Base-by-base conservation (phyloP, 2,888 invertebrate species). In the Macrosiphum euphorbiae region DNA sequence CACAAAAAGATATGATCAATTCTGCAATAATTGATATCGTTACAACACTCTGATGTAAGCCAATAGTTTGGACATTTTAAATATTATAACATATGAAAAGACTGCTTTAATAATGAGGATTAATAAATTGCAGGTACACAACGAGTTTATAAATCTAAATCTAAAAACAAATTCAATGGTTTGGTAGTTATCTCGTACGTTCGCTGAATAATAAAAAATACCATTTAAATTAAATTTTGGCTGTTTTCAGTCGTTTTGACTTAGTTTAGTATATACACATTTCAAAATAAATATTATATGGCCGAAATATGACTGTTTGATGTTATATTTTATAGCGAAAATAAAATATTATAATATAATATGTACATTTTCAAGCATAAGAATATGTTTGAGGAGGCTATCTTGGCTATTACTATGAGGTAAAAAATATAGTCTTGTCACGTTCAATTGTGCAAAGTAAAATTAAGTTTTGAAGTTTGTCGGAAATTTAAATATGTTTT, bases 401-500 rank as follows among this genome's bases (percentile, higher is more conserved):
- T 67, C 44, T 47, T 20, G 47, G 44, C 28, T 85, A 78, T 78
- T 20, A 67, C 44, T 47, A 52, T 61, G 47, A 61, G n/a, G 47
- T 90, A 41, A 67, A 67, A 90, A 61, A 55, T 55, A 55, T 24
- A 90, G 50, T 47, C 90, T 35, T 16, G 90, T 90, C 90, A 78
- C 90, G 90, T 90, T 26, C 90, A 90, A 78, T 50, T 35, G 78
- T 50, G 26, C 52, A 35, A 52, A 90, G 78, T 90, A 78, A 90
- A 90, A 78, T 90, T 78, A 90, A 90, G 90, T 90, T 90, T 52
- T 84, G 41, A 90, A 90, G 90, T 90, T 90, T 90, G 90, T 84
- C 41, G 41, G 28, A 50, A 90, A 90, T 78, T 78, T 90, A 90
- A 90, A 90, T 90, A 50, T 78, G 78, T 10, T 78, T 52, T 41